phyloP scores from a whole-genome alignment of 2,113 vertebrate genomes.

The human region DNA sequence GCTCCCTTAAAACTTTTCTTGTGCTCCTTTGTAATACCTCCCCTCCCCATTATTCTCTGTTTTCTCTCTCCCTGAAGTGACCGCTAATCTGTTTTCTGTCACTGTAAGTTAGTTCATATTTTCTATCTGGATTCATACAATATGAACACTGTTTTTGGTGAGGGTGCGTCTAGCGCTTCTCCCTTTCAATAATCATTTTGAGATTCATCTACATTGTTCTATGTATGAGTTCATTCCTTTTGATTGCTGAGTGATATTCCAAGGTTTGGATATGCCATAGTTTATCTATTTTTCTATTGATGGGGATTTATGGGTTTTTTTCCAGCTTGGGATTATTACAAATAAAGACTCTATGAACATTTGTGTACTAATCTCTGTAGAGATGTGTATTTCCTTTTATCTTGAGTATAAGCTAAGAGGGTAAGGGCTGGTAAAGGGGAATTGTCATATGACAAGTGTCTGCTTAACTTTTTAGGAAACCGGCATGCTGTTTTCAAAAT shows the following conservation, averaged over 20 bases:
- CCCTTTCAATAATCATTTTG: not conserved
- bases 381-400: not conserved
- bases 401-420: not conserved
- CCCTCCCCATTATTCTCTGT: not conserved
- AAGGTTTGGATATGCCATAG: not conserved
- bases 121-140: not conserved
- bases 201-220: not conserved
- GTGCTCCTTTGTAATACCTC: not conserved
- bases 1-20: not conserved
- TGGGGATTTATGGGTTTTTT: too few relatives aligned
- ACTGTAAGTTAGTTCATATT: not conserved
- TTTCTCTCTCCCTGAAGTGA: not conserved
- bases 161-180: not conserved
- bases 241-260: not conserved
- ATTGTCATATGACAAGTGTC: not conserved
- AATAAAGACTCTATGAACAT: not conserved
- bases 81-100: not conserved
- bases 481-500: not conserved
- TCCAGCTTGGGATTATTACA: not conserved
- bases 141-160: not conserved
- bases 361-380: not conserved
- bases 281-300: not conserved
- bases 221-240: not conserved
- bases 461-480: not conserved
- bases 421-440: not conserved